Evolutionary conservation across 1,140 invertebrate species (phyloP).

Genomic region (Euwallacea similis): DNA sequence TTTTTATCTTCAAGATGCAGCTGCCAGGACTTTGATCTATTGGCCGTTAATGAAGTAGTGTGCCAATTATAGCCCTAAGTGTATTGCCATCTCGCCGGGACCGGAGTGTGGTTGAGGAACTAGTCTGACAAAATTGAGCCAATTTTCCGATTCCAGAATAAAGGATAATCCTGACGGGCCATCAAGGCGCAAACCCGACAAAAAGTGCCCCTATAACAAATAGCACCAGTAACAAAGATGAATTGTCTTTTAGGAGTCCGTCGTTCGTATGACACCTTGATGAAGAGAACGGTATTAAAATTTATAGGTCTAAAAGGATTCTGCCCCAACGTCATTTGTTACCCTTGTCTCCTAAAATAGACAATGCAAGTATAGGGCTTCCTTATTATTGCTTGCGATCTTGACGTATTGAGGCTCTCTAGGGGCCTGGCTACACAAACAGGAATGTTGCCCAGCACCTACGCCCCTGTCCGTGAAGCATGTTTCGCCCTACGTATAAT

Average conservation of each 20-base stretch:
- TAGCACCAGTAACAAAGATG: slow-evolving; percentile 16
- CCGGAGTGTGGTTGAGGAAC: no score
- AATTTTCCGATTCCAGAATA: neutral
- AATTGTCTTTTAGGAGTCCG: slow-evolving; percentile 6
- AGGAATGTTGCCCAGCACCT: no score
- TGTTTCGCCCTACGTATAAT: neutral
- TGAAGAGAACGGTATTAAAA: slow-evolving; percentile 25
- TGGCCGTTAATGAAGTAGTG: no score
- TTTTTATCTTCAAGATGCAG: no score
- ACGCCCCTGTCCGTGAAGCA: no score
- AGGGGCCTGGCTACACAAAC: no score
- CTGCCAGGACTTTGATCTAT: no score
- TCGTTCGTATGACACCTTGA: slow-evolving; percentile 21
- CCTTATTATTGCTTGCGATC: no score
- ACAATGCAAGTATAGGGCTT: neutral
- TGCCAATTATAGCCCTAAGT: no score
- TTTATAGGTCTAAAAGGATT: slow-evolving; percentile 18
- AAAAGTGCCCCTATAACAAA: slow-evolving; percentile 14
- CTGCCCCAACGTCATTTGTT: slow-evolving; percentile 13
- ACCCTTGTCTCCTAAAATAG: slow-evolving; percentile 2
- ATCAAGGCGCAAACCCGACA: neutral
- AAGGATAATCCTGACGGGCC: neutral
- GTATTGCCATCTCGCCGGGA: no score
- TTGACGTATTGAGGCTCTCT: no score
- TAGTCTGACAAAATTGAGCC: no score